phyloP scores from a whole-genome alignment of 2,113 vertebrate species.

The Ochotona princeps region DNA sequence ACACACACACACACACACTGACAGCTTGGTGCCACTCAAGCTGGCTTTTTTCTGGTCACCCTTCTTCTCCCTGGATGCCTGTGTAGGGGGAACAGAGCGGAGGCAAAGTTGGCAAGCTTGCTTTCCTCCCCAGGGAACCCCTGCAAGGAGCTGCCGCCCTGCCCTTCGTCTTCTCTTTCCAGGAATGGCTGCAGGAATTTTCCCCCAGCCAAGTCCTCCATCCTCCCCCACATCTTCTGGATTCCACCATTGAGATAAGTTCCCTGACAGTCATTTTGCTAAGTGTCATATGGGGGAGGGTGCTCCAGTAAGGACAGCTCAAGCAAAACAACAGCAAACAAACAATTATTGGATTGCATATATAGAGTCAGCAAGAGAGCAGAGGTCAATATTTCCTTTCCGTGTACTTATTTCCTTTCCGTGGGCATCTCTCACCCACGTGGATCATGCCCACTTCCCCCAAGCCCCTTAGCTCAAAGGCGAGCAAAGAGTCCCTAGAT shows the following conservation, averaged over 20 bases:
- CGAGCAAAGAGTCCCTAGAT: slow-evolving; percentile 78
- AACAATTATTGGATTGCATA: background rate
- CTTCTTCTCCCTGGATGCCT: background rate
- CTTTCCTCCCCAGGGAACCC: background rate
- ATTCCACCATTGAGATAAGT: background rate
- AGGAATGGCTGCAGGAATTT: background rate
- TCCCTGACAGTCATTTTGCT: background rate
- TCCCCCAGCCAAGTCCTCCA: background rate
- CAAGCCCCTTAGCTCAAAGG: slow-evolving; percentile 52
- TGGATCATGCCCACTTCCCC: background rate
- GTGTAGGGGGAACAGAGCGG: slow-evolving; percentile 50
- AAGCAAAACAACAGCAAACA: background rate
- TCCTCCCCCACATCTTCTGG: background rate
- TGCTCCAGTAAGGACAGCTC: background rate
- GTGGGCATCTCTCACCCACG: background rate
- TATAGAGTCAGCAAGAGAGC: slow-evolving; percentile 48
- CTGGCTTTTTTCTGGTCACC: background rate
- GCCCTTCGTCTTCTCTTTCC: background rate
- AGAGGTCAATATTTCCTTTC: slow-evolving; percentile 67
- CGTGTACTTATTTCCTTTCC: background rate
- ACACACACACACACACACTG: background rate
- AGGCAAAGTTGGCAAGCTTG: slow-evolving; percentile 47
- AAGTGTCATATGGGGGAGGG: background rate
- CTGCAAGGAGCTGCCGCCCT: background rate
- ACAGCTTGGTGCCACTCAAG: slow-evolving; percentile 14